Base-by-base conservation (phyloP, 2,797 vertebrate genomes). In the Myotis myotis region DNA sequence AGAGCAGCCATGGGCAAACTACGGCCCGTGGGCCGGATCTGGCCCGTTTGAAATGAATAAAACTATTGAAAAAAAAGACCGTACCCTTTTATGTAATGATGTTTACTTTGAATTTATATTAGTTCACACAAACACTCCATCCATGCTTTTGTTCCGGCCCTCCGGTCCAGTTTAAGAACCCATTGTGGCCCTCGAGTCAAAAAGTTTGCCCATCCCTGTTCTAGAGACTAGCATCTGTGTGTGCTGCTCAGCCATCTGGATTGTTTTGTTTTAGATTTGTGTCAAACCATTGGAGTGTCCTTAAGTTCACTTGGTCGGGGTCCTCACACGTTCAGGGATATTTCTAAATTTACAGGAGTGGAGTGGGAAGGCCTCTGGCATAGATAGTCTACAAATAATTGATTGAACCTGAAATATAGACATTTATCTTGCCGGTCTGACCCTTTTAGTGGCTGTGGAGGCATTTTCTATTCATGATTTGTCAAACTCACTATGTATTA, bases 381-480 rank as follows among this genome's bases (percentile, higher is more conserved):
- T 57, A 64, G 74, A 30, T 1, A 8, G 47, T 82, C 87, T 72
- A 33, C 79, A 66, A 55, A 51, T 81, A 72, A 91, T 66, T 68
- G 62, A 82, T 88, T 87, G 81, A 87, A 87, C 72, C 66, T 87
- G 82, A 80, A 94, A 72, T 47, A 41, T 89, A 71, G 74, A 28
- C 76, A 85, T 96, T 96, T 60, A 60, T 93, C 78, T 90, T 87
- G 60, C 74, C 2, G 3, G 53, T 62, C 8, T 96, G 89, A 96
- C 95, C 86, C 96, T 96, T 86, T 68, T 85, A 53, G 78, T 94
- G 95, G 92, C 78, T 94, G 28, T 2, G 2, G 81, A 79, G 86
- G 41, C 78, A 90, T 93, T 95, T 96, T 90, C 66, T 95, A 86
- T 95, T 84, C 72, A 95, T 92, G 86, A 74, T 78, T 94, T 76